Base-by-base conservation (phyloP, 1,140 invertebrate species). In the Aphaenogaster ashmeadi region DNA sequence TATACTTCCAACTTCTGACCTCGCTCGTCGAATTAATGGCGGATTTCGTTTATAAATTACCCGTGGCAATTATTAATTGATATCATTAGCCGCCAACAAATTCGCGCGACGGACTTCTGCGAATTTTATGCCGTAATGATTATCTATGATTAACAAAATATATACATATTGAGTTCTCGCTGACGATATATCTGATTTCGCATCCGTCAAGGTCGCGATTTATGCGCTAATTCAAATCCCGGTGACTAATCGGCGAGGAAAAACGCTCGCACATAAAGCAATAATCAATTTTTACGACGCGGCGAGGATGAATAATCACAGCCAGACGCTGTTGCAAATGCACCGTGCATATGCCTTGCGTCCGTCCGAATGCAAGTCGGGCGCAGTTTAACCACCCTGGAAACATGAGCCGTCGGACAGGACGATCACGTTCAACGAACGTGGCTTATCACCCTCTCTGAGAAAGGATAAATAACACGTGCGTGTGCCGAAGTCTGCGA, bases 361-460 rank as follows among this genome's bases (percentile, higher is more conserved):
- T 60, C n/a, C 54, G 27, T 38, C 41, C 27, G 41, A 56, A 64
- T 21, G 54, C 54, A 52, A 88, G 36, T 33, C 11, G 4, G 27
- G 15, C n/a, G 36, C 15, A 36, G 80, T 47, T 83, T 83, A 60
- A 74, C 27, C 41, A 74, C 54, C 41, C 9, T 60, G 80, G 38
- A 60, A 84, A 84, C 69, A 41, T 33, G 80, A 84, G n/a, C 27
- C 41, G 38, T 56, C 56, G 64, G 5, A n/a, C 56, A 58, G 62
- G 72, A 52, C 62, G 86, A 90, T 90, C 86, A 88, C 87, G 89
- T 91, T 88, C 86, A 33, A 38, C 74, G 62, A 81, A 86, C 89
- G 89, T 88, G 88, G 77, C 79, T 88, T 91, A 91, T 91, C 89
- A 86, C 74, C 69, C 58, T 72, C 58, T 72, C 33, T 44, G n/a